These are phyloP conservation scores for Tuberolachnus salignus DNA, from an alignment of 2,888 invertebrate species.

Conservation along the genomic window DNA sequence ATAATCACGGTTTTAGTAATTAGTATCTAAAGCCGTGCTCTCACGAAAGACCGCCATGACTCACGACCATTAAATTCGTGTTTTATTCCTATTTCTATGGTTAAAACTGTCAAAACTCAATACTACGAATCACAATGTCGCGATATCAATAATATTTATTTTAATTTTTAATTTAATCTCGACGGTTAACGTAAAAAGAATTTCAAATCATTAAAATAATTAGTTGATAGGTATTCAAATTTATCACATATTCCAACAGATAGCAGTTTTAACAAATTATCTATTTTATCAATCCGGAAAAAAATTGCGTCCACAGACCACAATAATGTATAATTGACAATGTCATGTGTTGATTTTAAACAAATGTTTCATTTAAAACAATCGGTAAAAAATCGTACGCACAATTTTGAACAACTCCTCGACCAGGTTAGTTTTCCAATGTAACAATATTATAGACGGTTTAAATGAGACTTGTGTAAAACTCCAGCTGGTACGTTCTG, in stretches of 20 bases:
- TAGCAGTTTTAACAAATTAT: background rate
- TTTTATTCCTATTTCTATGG: too few relatives aligned
- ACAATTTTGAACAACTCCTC: background rate
- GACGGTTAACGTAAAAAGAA: too few relatives aligned
- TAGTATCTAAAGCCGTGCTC: too few relatives aligned
- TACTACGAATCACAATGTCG: too few relatives aligned
- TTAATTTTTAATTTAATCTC: too few relatives aligned
- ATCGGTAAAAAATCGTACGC: background rate
- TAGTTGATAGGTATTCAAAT: background rate
- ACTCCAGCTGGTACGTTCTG: too few relatives aligned
- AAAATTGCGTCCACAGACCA: background rate
- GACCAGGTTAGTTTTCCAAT: background rate
- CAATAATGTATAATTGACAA: background rate
- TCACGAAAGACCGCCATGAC: too few relatives aligned
- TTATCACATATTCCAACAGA: background rate
- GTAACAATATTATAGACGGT: background rate
- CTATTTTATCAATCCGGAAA: constrained; percentile 11
- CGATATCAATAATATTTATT: too few relatives aligned
- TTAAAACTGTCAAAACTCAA: too few relatives aligned
- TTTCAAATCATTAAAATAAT: background rate
- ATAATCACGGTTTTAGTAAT: too few relatives aligned
- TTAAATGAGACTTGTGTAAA: background rate
- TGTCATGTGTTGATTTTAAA: background rate
- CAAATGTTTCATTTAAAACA: background rate
- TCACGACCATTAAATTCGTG: too few relatives aligned